Percentiles rank a stretch among this genome's conserved stretches.
Conservation (phyloP, 2,888 invertebrate genomes). For the Galeruca laticollis region DNA sequence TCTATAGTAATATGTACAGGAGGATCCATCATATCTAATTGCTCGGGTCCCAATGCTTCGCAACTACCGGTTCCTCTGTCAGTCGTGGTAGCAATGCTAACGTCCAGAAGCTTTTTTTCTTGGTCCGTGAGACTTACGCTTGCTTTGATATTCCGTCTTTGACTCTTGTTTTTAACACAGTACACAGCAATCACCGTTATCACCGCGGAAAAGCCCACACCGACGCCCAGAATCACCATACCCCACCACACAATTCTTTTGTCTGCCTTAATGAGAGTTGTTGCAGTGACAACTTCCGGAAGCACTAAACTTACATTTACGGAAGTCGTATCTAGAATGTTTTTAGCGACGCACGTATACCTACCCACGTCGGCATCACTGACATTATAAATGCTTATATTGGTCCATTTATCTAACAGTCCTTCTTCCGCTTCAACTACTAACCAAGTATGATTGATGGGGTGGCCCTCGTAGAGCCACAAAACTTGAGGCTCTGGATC, state of each 20-base stretch:
- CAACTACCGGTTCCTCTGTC: slow-evolving; percentile 72
- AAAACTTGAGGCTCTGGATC: slow-evolving; percentile 86
- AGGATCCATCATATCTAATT: slow-evolving; percentile 68
- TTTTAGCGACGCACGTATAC: slow-evolving; percentile 85
- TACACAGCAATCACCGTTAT: slow-evolving; percentile 73
- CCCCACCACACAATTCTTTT: slow-evolving; percentile 80
- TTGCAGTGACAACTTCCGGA: slow-evolving; percentile 80
- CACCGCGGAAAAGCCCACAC: slow-evolving; percentile 73
- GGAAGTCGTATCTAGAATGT: slow-evolving; percentile 73
- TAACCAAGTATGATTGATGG: slow-evolving; percentile 70
- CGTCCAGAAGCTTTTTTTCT: slow-evolving; percentile 86
- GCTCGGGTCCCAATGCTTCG: slow-evolving; percentile 70
- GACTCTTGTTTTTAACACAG: slow-evolving; percentile 70
- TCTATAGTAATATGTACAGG: slow-evolving; percentile 70
- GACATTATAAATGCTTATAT: slow-evolving; percentile 85
- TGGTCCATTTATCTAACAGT: slow-evolving; percentile 75
- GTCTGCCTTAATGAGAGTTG: slow-evolving; percentile 81
- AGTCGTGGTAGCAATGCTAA: slow-evolving; percentile 80
- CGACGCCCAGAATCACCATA: slow-evolving; percentile 78
- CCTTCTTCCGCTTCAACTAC: slow-evolving; percentile 67
- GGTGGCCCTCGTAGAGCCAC: slow-evolving; percentile 84
- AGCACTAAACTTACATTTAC: slow-evolving; percentile 76
- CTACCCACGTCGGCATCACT: slow-evolving; percentile 86
- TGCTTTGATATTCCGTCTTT: slow-evolving; percentile 79
- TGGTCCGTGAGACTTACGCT: slow-evolving; percentile 89